Evolutionary conservation across 2,113 vertebrate species (phyloP), one percentile per base, ranked within the genome.

Genomic region (Gymnobelideus leadbeateri): DNA sequence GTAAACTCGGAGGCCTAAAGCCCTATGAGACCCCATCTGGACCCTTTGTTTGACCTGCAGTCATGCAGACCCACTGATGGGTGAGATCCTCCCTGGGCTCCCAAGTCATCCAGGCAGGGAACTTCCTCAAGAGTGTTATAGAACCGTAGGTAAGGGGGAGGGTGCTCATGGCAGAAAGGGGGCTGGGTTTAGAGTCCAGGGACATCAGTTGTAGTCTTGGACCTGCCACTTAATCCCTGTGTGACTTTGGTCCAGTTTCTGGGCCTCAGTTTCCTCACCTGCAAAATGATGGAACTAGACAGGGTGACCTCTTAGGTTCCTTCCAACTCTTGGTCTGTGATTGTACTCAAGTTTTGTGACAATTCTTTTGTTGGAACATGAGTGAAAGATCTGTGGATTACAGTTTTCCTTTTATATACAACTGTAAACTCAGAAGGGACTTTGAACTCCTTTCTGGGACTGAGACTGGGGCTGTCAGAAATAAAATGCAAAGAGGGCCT

Each of bases 101-200:
- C 43, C 19, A 37, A 68, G 16, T 68, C 57, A 68, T 28, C 31
- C 28, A 68, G 61, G 31, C 31, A 2, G 11, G 16, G 31, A 37
- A 16, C 12, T 3, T 37, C 11, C 57, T 68, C 57, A 21, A n/a
- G 68, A 77, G 43, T 21, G 21, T 84, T 1, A 21, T 0, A 43
- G n/a, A 23, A 43, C 21, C 43, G 68, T 21, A 84, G 6, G 2
- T 43, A 1, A 0, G 61, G 68, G 37, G 14, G 68, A 2, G 31
- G 3, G n/a, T 77, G 4, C 3, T 0, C 10, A 10, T 10, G 12
- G 0, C 0, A 77, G 68, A 84, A 84, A 23, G 16, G 21, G 7
- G 4, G n/a, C n/a, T n/a, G 16, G 16, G 19, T 43, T 37, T 84
- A n/a, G n/a, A 43, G 68, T 43, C n/a, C 7, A 19, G 31, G 11